Evolutionary conservation across 2,797 vertebrate species (phyloP), one percentile per base, ranked within the genome.

Genomic region (Thalassophryne amazonica): DNA sequence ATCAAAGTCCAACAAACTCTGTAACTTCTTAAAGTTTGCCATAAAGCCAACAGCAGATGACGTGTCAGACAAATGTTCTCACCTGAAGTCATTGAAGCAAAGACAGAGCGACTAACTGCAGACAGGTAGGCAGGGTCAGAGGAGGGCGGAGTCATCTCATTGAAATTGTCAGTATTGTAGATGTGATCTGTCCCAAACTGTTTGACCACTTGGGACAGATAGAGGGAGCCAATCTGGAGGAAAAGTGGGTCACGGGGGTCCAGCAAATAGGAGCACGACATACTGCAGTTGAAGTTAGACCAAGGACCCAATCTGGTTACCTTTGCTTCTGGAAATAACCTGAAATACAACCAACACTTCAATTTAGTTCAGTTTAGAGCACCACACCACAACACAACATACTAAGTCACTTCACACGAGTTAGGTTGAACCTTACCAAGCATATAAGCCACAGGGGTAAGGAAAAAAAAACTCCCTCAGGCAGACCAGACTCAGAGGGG

Each of bases 101-200:
- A 98, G 58, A 98, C 84, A 0, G 94, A 89, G 0, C 52, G 78
- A 19, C 95, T 98, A 82, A 95, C 59, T 10, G 92, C 81, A 0
- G 93, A 85, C 19, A 99, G 90, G 38, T 98, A 99, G n/a, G 73
- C 6, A 1, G 93, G 92, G 32, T 97, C 93, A 0, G 94, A 86
- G 8, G 92, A 94, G 0, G 91, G 85, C 0, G 97, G 97, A 0
- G 60, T 87, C 95, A 98, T 97, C 88, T 99, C 97, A 0, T 98
- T 99, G 85, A 99, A 99, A 48, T 93, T 95, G 85, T 99, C 97
- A 0, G 96, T 94, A 4, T 93, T 95, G 4, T 98, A 99, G 76
- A 99, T 38, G 39, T 99, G 96, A 69, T 99, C 91, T 0, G 94
- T 98, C 28, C 94, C 95, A 5, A 97, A 97, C 65, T 91, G 90